Conservation (phyloP, 2,888 invertebrate species). For the Drosophila niveifrons region DNA sequence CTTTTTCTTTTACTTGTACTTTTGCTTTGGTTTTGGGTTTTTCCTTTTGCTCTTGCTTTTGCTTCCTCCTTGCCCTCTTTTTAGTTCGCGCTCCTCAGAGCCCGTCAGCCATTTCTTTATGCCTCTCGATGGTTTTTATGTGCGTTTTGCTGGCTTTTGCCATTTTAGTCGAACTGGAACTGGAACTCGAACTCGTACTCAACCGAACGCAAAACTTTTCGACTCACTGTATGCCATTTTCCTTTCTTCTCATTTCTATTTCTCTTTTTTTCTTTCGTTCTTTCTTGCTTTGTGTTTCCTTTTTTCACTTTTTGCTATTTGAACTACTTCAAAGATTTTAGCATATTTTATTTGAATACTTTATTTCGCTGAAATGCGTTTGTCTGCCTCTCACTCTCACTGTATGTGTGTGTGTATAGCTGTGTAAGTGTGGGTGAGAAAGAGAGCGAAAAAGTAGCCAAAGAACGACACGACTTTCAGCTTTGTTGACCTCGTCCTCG, state of each 20-base stretch:
- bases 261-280: slow-evolving; percentile 8
- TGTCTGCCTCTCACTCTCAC: slow-evolving; percentile 48
- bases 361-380: slow-evolving; percentile 78
- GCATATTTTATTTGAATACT: slow-evolving; percentile 82
- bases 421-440: slow-evolving; percentile 9
- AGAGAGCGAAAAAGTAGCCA: slow-evolving; percentile 44
- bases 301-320: slow-evolving; percentile 73
- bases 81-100: neutral
- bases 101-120: slow-evolving; percentile 58
- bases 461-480: slow-evolving; percentile 74
- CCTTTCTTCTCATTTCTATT: slow-evolving; percentile 48
- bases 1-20: slow-evolving; percentile 16
- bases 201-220: slow-evolving; percentile 64
- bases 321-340: slow-evolving; percentile 82
- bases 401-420: slow-evolving; percentile 3
- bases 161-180: slow-evolving; percentile 41
- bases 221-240: slow-evolving; percentile 60
- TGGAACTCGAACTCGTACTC: slow-evolving; percentile 26
- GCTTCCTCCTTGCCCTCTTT: slow-evolving; percentile 14
- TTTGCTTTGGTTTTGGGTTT: slow-evolving; percentile 4
- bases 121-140: slow-evolving; percentile 68
- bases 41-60: slow-evolving; percentile 10
- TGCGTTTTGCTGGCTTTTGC: slow-evolving; percentile 60
- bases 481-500: slow-evolving; percentile 60
- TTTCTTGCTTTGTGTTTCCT: slow-evolving; percentile 30